A percentile compares a stretch with the other conserved stretches of the same genome.
Conservation (phyloP, 2,797 vertebrate species). For the Peromyscus eremicus region DNA sequence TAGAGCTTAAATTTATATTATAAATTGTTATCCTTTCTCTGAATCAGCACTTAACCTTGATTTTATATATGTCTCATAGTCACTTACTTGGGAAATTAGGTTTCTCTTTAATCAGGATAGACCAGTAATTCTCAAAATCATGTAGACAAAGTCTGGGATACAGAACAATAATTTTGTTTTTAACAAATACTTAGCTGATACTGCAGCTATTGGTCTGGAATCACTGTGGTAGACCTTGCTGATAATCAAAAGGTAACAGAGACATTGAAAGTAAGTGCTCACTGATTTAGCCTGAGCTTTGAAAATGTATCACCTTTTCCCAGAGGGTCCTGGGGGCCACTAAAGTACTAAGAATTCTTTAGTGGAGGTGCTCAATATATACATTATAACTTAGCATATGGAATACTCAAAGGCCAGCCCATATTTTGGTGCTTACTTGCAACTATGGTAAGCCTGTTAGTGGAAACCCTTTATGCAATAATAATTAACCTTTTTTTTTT, state of each 20-base stretch:
- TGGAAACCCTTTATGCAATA: not conserved
- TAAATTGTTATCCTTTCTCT: conserved; percentile 23
- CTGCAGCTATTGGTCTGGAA: not conserved
- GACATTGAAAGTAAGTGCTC: not conserved
- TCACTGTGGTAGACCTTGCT: not conserved
- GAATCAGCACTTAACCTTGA: conserved; percentile 15
- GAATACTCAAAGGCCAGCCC: not conserved
- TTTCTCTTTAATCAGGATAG: conserved; percentile 25
- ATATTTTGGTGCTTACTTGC: not conserved
- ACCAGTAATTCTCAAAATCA: not conserved
- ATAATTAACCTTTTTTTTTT: not conserved
- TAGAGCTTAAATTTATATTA: not conserved
- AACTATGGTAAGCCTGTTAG: not conserved
- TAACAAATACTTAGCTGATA: not conserved
- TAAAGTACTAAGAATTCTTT: not conserved
- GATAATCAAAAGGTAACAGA: not conserved
- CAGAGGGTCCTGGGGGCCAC: not conserved
- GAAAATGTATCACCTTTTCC: conserved; percentile 3
- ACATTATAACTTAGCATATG: not conserved
- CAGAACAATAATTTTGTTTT: not conserved
- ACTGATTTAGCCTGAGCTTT: not conserved
- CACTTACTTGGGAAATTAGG: not conserved
- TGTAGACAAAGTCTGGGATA: not conserved
- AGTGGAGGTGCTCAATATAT: not conserved
- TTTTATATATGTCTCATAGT: conserved; percentile 36